Conservation (phyloP, 2,888 invertebrate genomes). For the Apotomis betuletana region DNA sequence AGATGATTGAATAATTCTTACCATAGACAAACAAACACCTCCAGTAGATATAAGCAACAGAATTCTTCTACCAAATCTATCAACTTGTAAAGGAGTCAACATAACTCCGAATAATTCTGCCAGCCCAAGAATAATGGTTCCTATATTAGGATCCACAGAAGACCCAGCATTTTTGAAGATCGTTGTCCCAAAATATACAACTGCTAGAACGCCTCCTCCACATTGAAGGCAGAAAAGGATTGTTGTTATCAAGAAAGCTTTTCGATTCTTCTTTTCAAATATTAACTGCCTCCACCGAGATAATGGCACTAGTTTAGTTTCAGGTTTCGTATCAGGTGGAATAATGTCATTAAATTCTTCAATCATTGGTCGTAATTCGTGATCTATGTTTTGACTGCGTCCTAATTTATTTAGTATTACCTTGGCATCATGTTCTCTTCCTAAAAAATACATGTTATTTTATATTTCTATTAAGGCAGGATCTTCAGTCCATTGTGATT, state of each 20-base stretch:
- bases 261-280: constrained; percentile 10
- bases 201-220: not conserved
- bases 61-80: constrained; percentile 14
- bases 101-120: constrained; percentile 21
- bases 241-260: constrained; percentile 5
- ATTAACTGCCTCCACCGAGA: constrained; percentile 4
- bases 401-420: not conserved
- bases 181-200: constrained; percentile 15
- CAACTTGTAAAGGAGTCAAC: constrained; percentile 10
- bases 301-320: not conserved
- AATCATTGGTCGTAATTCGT: constrained; percentile 10
- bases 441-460: not conserved
- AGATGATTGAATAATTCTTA: not conserved
- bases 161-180: constrained; percentile 25
- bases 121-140: constrained; percentile 16
- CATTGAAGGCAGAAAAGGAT: constrained; percentile 8
- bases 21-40: constrained; percentile 1
- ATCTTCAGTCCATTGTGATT: too few relatives aligned
- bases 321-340: not conserved
- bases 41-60: constrained; percentile 13
- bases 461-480: too few relatives aligned
- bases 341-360: not conserved
- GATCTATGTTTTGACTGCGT: constrained; percentile 13
- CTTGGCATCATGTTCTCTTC: constrained; percentile 9
- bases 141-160: constrained; percentile 16